Conservation (phyloP, 2,113 vertebrate genomes). For the Ploceus nigricollis region DNA sequence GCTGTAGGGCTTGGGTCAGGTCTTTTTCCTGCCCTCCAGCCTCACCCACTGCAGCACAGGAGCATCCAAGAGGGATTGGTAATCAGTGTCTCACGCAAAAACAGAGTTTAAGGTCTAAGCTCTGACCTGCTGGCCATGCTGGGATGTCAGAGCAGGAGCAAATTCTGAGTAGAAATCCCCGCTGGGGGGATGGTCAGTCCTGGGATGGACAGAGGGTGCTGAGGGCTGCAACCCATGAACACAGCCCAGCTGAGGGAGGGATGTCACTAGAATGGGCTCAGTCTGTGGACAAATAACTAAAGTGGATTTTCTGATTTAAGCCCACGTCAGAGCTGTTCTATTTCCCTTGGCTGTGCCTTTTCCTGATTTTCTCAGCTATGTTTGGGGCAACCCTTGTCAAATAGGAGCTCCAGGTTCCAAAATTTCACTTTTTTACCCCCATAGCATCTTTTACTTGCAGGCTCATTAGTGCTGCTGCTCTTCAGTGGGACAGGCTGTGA, state of each 20-base stretch:
- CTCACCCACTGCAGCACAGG: not conserved
- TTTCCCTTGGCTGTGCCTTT: not conserved
- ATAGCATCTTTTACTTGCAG: not conserved
- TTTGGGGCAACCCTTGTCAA: not conserved
- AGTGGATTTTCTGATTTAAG: not conserved
- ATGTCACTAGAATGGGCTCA: not conserved
- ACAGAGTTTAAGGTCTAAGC: not conserved
- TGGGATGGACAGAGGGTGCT: not conserved
- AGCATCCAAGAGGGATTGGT: accelerated
- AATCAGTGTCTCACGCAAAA: not conserved
- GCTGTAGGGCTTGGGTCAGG: accelerated
- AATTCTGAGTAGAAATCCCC: not conserved
- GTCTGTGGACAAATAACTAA: not conserved
- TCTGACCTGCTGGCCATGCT: not conserved
- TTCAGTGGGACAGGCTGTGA: not conserved
- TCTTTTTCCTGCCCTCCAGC: not conserved
- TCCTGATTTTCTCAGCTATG: not conserved
- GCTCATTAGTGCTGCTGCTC: not conserved
- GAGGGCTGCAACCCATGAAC: not conserved
- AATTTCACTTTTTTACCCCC: not conserved
- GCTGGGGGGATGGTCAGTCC: accelerated
- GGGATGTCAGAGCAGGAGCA: not conserved
- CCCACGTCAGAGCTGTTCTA: not conserved
- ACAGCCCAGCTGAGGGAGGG: not conserved
- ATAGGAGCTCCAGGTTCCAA: not conserved